Conservation (phyloP, 2,797 vertebrate species). For the Valencia hispanica region DNA sequence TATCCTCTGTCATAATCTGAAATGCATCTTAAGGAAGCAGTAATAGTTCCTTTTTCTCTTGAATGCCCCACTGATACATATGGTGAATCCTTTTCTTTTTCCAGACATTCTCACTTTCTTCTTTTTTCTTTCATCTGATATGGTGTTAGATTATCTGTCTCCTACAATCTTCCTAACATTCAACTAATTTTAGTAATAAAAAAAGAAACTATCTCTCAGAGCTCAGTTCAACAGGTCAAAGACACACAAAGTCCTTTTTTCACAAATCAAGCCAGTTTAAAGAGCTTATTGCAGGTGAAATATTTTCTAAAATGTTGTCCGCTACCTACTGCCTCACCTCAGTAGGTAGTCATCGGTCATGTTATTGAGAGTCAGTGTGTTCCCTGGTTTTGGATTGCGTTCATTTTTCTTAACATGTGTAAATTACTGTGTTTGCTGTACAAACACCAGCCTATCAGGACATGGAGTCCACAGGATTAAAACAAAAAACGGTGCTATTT, state of each 20-base stretch:
- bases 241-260: neutral
- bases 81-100: neutral
- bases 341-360: too few species aligned
- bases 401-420: too few species aligned
- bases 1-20: neutral
- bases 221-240: neutral
- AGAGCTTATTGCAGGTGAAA: too few species aligned
- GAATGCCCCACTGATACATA: neutral
- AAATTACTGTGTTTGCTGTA: too few species aligned
- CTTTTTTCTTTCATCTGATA: neutral
- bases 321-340: too few species aligned
- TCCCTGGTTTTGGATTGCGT: too few species aligned
- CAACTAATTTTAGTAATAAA: neutral
- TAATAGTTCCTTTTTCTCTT: neutral
- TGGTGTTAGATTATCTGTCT: neutral
- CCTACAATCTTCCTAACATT: neutral
- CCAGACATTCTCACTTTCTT: neutral
- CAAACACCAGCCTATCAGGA: too few species aligned
- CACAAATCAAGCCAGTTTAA: neutral
- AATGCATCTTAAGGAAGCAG: neutral
- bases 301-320: too few species aligned
- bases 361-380: too few species aligned
- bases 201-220: neutral
- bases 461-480: too few species aligned
- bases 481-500: too few species aligned